These are phyloP conservation scores for Dryoscopus gambensis DNA, from an alignment of 2,113 vertebrate genomes.

Conservation along the genomic window DNA sequence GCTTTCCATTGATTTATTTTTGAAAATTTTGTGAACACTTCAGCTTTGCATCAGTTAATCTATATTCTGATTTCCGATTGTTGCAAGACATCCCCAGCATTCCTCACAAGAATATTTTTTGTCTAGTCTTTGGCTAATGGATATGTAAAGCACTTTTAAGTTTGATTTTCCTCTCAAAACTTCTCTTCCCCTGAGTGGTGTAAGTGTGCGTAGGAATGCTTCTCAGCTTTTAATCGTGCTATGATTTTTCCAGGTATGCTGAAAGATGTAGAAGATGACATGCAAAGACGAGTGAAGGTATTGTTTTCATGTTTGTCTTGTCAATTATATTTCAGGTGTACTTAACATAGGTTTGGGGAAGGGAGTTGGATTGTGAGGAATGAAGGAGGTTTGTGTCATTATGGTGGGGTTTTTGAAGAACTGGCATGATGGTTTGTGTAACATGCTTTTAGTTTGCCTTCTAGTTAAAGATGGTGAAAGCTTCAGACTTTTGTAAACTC, in stretches of 20 bases:
- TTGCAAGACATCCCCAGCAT: background rate
- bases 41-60: background rate
- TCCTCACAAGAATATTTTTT: background rate
- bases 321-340: background rate
- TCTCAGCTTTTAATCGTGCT: background rate
- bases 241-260: conserved; percentile 85
- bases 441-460: background rate
- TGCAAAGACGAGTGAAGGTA: conserved; percentile 98
- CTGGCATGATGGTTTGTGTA: background rate
- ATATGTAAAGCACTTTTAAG: background rate
- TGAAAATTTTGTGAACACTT: background rate
- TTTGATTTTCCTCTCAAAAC: background rate
- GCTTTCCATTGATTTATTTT: background rate
- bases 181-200: background rate
- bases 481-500: background rate
- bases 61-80: background rate
- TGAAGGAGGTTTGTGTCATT: background rate
- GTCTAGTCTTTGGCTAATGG: background rate
- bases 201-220: background rate
- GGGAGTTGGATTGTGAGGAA: background rate
- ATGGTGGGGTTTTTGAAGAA: background rate
- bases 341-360: background rate
- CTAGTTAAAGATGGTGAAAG: background rate
- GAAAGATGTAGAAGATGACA: conserved; percentile 97
- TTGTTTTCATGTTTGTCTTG: background rate